Evolutionary conservation across 2,797 vertebrate genomes (phyloP).

Genomic region (Gila robusta): DNA sequence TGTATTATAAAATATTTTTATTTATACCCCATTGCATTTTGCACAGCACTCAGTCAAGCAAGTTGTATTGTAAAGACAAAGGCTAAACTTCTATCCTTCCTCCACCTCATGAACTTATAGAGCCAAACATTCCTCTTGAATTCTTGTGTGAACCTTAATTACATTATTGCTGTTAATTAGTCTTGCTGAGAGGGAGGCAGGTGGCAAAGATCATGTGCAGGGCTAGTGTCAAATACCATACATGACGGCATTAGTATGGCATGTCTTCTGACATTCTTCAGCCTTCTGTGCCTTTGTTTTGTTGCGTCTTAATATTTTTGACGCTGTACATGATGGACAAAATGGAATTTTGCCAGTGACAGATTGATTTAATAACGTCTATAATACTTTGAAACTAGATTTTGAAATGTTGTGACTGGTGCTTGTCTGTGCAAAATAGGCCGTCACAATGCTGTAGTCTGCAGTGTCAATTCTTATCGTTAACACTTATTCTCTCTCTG

Average conservation of each 20-base stretch:
- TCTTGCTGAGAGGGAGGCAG: slow-evolving; percentile 29
- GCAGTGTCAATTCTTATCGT: background rate
- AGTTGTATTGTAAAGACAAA: slow-evolving; percentile 51
- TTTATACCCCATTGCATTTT: slow-evolving; percentile 3
- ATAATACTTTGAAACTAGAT: slow-evolving; percentile 11
- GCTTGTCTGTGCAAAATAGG: background rate
- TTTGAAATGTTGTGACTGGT: background rate
- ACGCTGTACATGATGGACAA: background rate
- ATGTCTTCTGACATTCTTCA: slow-evolving; percentile 41
- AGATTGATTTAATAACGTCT: background rate
- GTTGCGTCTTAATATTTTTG: background rate
- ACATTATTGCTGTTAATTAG: slow-evolving; percentile 17
- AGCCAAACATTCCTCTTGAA: slow-evolving; percentile 30
- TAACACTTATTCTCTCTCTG: slow-evolving; percentile 2
- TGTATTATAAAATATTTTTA: background rate
- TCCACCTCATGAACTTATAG: background rate
- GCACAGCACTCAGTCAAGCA: slow-evolving; percentile 44
- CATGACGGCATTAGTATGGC: slow-evolving; percentile 14
- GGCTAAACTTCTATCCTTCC: slow-evolving; percentile 21
- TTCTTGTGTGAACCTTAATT: slow-evolving; percentile 27
- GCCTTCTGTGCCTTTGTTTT: slow-evolving; percentile 1
- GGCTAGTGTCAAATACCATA: slow-evolving; percentile 33
- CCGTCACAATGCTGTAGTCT: background rate
- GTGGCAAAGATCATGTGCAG: slow-evolving; percentile 34
- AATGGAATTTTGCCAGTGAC: background rate